Conservation (phyloP, 2,113 vertebrate species). For the Hylia prasina region DNA sequence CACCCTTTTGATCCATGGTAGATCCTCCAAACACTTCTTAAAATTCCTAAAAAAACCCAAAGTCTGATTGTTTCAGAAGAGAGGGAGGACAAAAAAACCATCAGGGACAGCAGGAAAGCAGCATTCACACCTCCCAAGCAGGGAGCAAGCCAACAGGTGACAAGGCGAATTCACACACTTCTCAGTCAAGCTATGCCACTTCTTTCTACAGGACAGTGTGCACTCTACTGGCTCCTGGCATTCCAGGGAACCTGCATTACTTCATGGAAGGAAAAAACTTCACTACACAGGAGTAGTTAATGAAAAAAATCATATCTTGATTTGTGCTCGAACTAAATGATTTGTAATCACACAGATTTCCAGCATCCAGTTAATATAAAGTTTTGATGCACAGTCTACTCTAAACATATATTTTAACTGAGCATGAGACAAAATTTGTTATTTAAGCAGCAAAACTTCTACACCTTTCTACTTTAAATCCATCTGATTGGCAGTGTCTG, state of each 20-base stretch:
- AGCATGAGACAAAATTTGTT: not conserved
- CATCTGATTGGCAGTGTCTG: not conserved
- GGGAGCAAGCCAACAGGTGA: not conserved
- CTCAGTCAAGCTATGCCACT: not conserved
- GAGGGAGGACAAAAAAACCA: not conserved
- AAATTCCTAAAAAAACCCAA: not conserved
- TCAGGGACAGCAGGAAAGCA: not conserved
- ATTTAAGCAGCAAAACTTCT: not conserved
- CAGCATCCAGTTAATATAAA: not conserved
- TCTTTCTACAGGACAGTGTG: not conserved
- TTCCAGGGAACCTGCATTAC: not conserved
- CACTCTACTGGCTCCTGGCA: not conserved
- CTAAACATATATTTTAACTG: not conserved
- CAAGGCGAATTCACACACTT: not conserved
- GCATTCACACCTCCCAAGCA: not conserved
- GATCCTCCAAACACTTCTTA: not conserved
- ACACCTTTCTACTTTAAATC: not conserved
- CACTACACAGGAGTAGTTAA: not conserved
- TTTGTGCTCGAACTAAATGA: not conserved
- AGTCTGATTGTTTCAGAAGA: not conserved
- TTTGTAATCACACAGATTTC: not conserved
- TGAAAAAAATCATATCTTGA: not conserved
- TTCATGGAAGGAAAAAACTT: not conserved
- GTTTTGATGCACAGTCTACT: not conserved
- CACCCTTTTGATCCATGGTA: not conserved